Conservation (phyloP, 2,797 vertebrate species). For the Heteromormyrus szaboi region DNA sequence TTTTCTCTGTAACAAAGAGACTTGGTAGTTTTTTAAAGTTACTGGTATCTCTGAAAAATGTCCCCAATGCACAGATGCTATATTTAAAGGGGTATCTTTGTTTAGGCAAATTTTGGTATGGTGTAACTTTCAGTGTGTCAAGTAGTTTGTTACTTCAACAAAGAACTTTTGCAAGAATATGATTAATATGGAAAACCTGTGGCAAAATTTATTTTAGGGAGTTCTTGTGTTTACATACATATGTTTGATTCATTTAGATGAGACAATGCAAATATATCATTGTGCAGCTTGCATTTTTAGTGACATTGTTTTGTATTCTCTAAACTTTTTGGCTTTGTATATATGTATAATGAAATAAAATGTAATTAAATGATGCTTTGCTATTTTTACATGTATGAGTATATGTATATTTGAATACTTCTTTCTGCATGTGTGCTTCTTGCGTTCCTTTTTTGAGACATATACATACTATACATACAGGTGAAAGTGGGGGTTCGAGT, state of each 20-base stretch:
- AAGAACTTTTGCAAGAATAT: background rate
- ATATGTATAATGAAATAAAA: background rate
- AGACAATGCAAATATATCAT: background rate
- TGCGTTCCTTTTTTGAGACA: background rate
- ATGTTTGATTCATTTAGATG: background rate
- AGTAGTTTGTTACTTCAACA: background rate
- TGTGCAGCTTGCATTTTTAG: background rate
- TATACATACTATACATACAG: background rate
- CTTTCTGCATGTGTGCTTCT: background rate
- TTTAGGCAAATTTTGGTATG: background rate
- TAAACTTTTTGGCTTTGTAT: background rate
- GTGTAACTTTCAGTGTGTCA: background rate
- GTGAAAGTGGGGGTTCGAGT: background rate
- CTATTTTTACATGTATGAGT: background rate
- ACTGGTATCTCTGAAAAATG: background rate
- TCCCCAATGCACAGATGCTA: background rate
- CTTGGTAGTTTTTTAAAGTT: background rate
- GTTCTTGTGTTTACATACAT: background rate
- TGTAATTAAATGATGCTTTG: background rate
- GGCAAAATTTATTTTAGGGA: background rate
- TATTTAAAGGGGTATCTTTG: background rate
- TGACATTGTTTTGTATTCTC: background rate
- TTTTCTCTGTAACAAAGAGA: background rate
- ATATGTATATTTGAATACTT: background rate
- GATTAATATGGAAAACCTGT: background rate